phyloP scores from a whole-genome alignment of 1,140 invertebrate genomes.

The Ectropis grisescens region DNA sequence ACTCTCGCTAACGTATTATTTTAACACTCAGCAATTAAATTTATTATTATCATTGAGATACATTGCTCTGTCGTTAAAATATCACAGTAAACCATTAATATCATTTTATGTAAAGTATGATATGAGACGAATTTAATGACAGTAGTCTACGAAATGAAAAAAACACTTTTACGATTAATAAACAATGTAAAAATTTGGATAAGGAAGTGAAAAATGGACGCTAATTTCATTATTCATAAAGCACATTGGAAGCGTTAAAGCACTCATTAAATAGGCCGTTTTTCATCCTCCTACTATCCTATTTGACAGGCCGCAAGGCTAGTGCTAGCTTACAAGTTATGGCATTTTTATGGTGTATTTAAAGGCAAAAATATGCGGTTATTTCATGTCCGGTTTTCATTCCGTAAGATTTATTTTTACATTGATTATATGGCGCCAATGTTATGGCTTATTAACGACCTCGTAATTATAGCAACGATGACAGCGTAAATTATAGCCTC shows the following conservation, averaged over 20 bases:
- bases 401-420: slow-evolving; percentile 45
- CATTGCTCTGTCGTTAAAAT: too few species aligned
- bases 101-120: too few species aligned
- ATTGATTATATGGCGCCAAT: slow-evolving; percentile 56
- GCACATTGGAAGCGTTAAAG: slow-evolving; percentile 67
- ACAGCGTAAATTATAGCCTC: slow-evolving; percentile 27
- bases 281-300: slow-evolving; percentile 60
- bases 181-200: too few species aligned
- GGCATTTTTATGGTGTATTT: slow-evolving; percentile 54
- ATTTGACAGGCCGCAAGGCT: slow-evolving; percentile 42
- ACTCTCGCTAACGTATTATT: too few species aligned
- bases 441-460: slow-evolving; percentile 49
- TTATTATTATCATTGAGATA: too few species aligned
- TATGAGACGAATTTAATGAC: too few species aligned
- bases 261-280: slow-evolving; percentile 58
- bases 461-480: slow-evolving; percentile 28
- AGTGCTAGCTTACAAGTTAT: slow-evolving; percentile 48
- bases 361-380: slow-evolving; percentile 48
- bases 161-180: too few species aligned
- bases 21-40: too few species aligned
- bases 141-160: too few species aligned
- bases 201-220: slow-evolving; percentile 62
- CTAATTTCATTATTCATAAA: slow-evolving; percentile 70
- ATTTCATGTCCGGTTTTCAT: slow-evolving; percentile 56
- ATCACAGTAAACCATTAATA: too few species aligned